A percentile compares a stretch with the other conserved stretches of the same genome.
Evolutionary conservation across 1,140 invertebrate genomes (phyloP).

Genomic region (Paraescarpia echinospica): DNA sequence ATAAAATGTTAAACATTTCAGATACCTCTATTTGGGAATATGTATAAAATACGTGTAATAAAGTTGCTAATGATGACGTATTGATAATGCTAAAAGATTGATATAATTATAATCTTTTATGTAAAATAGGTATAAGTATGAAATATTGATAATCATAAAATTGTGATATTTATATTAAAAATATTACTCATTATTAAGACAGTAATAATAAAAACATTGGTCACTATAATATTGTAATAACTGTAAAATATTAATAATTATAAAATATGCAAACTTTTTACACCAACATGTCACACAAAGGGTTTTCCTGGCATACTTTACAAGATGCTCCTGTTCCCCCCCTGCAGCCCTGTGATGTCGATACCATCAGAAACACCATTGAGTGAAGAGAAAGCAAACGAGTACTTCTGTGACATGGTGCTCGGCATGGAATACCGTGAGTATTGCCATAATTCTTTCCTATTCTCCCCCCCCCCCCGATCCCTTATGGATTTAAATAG

Average conservation of each 20-base stretch:
- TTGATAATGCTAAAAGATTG: not conserved
- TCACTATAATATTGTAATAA: not conserved
- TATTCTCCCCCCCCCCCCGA: not conserved
- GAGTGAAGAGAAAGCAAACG: constrained; percentile 80
- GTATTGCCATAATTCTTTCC: constrained; percentile 51
- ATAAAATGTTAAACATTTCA: too few relatives aligned
- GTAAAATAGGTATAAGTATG: not conserved
- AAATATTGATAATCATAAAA: not conserved
- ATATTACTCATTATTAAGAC: too few relatives aligned
- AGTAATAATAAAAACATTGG: too few relatives aligned
- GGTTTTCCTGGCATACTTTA: too few relatives aligned
- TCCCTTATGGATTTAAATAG: too few relatives aligned
- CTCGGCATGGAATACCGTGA: constrained; percentile 94
- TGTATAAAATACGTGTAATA: not conserved
- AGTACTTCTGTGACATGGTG: constrained; percentile 88
- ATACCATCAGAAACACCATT: constrained; percentile 83
- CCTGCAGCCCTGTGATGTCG: constrained; percentile 80
- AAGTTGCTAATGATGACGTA: not conserved
- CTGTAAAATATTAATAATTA: not conserved
- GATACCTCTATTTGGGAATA: not conserved
- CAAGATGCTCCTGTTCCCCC: not conserved
- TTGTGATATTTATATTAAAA: not conserved
- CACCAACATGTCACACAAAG: too few relatives aligned
- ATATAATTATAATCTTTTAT: not conserved
- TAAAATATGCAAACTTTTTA: not conserved